Evolutionary conservation across 2,888 invertebrate genomes (phyloP), one percentile per base, ranked within the genome.

Genomic region (Orchestes rusci): DNA sequence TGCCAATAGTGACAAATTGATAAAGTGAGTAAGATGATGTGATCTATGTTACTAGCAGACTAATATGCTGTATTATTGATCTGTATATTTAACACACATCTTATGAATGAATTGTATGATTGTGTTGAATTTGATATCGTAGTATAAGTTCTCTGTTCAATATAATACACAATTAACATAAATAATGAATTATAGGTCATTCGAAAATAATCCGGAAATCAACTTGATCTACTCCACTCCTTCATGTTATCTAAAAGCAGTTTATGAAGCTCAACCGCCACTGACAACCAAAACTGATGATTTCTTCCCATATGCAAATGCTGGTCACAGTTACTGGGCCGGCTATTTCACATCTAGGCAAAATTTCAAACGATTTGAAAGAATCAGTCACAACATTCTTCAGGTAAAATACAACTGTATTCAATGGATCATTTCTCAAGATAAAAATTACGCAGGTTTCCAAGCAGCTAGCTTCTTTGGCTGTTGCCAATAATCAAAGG

Each of bases 251-350:
- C 56, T 87, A 42, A 83, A 88, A 59, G 77, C 87, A 0, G 69
- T 90, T 0, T 51, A 48, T 7, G 46, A 45, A 16, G 51, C 51
- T 8, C 5, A 42, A 19, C 45, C 45, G 7, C 74, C 76, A 0
- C 77, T 86, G 68, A 73, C 83, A 0, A 74, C 72, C 0, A 92
- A 91, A 64, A 70, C 71, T 1, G 88, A 91, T 56, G 93, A 93
- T 60, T 93, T 91, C 72, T 90, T 93, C 66, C 93, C 93, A 0
- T 93, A 89, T 67, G 87, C 90, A 2, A 82, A 82, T 43, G 84
- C 84, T 59, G 74, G 79, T 0, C 82, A 90, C 56, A 75, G 86
- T 0, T 95, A 82, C 62, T 97, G 96, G 96, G 89, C 94, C 0
- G 96, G 96, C 0, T 91, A 88, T 60, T 91, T 79, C 59, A 82